Percentiles rank a stretch among this genome's conserved stretches.
phyloP scores from a whole-genome alignment of 2,797 vertebrate species.

The Cyclopterus lumpus region DNA sequence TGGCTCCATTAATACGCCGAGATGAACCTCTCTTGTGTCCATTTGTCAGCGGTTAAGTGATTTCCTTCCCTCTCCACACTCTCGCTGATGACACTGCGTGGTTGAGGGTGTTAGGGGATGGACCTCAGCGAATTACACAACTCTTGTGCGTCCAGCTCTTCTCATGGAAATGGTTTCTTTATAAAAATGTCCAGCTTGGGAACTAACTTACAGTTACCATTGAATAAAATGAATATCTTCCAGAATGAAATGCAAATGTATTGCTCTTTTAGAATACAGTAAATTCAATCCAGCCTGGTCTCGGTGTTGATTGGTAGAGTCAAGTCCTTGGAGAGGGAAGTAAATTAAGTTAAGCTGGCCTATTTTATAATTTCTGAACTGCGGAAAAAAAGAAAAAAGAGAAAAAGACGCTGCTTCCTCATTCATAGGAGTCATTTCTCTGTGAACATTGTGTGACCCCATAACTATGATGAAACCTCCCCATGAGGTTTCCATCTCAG shows the following conservation, averaged over 20 bases:
- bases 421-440: constrained; percentile 35
- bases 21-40: constrained; percentile 65
- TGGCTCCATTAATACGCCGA: constrained; percentile 67
- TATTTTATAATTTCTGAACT: constrained; percentile 26
- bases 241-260: not conserved
- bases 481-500: constrained; percentile 35
- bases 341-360: constrained; percentile 22
- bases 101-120: constrained; percentile 44
- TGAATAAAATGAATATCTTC: constrained; percentile 12
- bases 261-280: constrained; percentile 2
- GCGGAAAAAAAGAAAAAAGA: constrained; percentile 1
- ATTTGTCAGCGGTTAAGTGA: constrained; percentile 73
- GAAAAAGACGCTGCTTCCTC: constrained; percentile 18
- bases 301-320: not conserved
- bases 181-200: constrained; percentile 11
- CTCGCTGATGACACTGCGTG: constrained; percentile 50
- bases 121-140: constrained; percentile 49
- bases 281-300: constrained; percentile 25
- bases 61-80: constrained; percentile 46
- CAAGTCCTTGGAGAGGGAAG: constrained; percentile 21
- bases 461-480: constrained; percentile 57
- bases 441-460: constrained; percentile 58
- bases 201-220: constrained; percentile 5
- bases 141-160: constrained; percentile 27
- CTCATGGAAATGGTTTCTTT: constrained; percentile 30